Evolutionary conservation across 2,888 invertebrate genomes (phyloP), one percentile per base, ranked within the genome.

Genomic region (Drosophila longiperda): DNA sequence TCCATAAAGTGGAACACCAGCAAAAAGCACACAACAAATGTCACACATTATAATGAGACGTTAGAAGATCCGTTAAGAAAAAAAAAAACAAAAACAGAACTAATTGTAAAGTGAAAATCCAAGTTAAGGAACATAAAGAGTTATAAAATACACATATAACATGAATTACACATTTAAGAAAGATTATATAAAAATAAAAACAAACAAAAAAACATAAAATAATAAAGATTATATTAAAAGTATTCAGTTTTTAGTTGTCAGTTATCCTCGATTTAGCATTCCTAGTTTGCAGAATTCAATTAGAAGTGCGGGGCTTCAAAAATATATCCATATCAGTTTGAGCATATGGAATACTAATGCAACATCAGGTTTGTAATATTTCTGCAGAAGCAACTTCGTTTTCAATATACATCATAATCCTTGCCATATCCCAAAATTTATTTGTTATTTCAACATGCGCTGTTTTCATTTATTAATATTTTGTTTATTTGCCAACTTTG

Each of bases 401-500:
- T 20, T 20, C 4, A 45, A 4, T 15, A 15, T 23, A 1, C 20
- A 4, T 45, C 20, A 12, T 7, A 7, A 45, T 15, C 20, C 20
- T 12, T 6, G 12, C 3, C 3, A 15, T 4, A 2, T 3, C 1
- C 15, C 23, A 1, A 45, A 4, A 45, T 45, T 45, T 32, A 20
- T 42, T 57, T 57, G 11, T 3, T 42, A 32, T 32, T 42, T 20
- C n/a, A 33, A 45, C 17, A 15, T 7, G 17, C 26, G 32, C 7
- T 2, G 1, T 17, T 20, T 36, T 54, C 0, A 36, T 15, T 38
- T 38, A 3, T 36, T 36, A 11, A 32, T 74, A 73, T 80, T 82
- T 79, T 80, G 82, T 87, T 94, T 95, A 95, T 94, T 96, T 96
- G 91, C 96, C 96, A 82, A 95, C 95, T 97, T 97, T 0, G 97